Base-by-base conservation (phyloP, 2,888 invertebrate species). In the Plebejus anna region DNA sequence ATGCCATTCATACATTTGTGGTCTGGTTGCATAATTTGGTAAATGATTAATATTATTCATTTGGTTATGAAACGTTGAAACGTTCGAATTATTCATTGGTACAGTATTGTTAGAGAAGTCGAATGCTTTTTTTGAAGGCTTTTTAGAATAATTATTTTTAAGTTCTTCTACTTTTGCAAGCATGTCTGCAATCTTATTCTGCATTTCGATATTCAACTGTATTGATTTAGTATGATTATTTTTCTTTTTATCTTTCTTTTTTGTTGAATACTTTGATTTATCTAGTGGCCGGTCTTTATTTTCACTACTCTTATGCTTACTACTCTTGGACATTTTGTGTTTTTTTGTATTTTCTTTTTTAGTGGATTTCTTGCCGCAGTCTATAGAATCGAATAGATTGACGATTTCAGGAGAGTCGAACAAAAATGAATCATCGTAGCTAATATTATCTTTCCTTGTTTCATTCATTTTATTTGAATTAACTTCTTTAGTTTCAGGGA, bases 201-300 rank as follows among this genome's bases (percentile, higher is more conserved):
- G 66, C 66, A 66, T 66, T 66, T 66, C 66, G 4, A 66, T 66
- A 36, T 66, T 66, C 13, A 66, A 36, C 32, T 66, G 66, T 13
- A 36, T 36, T 36, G 66, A 32, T 22, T 66, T 32, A 32, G 32
- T 66, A 66, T 16, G 66, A 5, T 66, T 66, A 66, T 66, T 66
- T 66, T 13, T 66, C 7, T 66, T 66, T 13, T 66, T 66, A 28
- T 4, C 11, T 28, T 28, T 66, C 9, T 66, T 66, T 66, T 66
- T 66, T 16, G 36, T 32, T 66, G 32, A 32, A 66, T 36, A 13
- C 13, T 22, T 66, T 32, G 16, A 66, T 36, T 66, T 66, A 13
- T 66, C 66, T 36, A 36, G 16, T 66, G 16, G 5, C 32, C 36
- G 32, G 5, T 36, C 66, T 4, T 66, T 36, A 13, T 36, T 66